These are phyloP conservation scores for Cheilosia vernalis DNA, from an alignment of 2,888 invertebrate genomes.

Conservation along the genomic window DNA sequence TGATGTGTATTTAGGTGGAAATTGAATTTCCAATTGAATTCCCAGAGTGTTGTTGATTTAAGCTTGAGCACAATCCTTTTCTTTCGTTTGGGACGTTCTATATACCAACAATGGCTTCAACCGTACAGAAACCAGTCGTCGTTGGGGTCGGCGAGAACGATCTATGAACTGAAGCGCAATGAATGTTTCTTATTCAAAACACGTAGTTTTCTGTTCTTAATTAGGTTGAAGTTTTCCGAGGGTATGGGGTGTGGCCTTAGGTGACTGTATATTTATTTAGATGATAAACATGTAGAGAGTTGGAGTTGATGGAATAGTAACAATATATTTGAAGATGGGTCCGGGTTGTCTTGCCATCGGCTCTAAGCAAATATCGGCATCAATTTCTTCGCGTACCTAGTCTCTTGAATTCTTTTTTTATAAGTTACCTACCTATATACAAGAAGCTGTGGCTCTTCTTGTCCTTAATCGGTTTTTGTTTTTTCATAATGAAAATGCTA, in stretches of 20 bases:
- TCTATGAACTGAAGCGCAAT: conserved; percentile 65
- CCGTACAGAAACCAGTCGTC: conserved; percentile 4
- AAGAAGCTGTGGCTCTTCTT: too few species aligned
- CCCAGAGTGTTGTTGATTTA: conserved; percentile 66
- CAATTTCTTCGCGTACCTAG: not conserved
- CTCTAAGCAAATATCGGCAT: not conserved
- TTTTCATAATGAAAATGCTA: too few species aligned
- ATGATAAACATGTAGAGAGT: not conserved
- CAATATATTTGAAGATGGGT: not conserved
- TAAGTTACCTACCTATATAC: too few species aligned
- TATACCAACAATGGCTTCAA: not conserved
- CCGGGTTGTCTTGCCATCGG: not conserved
- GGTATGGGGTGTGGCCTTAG: conserved; percentile 36
- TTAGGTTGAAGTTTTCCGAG: conserved; percentile 40
- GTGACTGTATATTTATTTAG: conserved; percentile 48
- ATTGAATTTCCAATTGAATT: conserved; percentile 74
- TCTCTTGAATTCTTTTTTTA: not conserved
- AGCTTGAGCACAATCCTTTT: conserved; percentile 64
- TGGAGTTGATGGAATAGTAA: conserved; percentile 1
- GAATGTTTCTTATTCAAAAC: conserved; percentile 66
- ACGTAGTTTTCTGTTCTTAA: conserved; percentile 58
- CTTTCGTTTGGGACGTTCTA: conserved; percentile 16
- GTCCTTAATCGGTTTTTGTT: too few species aligned
- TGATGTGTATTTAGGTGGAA: conserved; percentile 73
- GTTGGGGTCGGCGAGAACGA: conserved; percentile 2